Percentiles rank a stretch among this genome's conserved stretches.
phyloP scores from a whole-genome alignment of 1,140 invertebrate species.

The Maconellicoccus hirsutus region DNA sequence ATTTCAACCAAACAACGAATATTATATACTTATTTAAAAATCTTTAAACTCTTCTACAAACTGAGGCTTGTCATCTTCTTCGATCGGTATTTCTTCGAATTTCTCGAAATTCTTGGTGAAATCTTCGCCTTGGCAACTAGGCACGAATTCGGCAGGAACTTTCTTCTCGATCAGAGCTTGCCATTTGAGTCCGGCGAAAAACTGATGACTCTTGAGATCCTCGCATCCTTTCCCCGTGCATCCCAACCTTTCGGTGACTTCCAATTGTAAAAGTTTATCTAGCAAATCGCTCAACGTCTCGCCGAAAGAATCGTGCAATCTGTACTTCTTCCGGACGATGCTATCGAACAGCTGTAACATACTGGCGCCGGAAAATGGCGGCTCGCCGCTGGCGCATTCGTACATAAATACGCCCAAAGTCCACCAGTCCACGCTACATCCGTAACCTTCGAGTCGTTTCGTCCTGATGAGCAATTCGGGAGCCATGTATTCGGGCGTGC shows the following conservation, averaged over 20 bases:
- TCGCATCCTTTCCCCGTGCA: background rate
- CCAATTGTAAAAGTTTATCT: background rate
- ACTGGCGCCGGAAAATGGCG: background rate
- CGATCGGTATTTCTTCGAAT: background rate
- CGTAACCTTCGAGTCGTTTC: slow-evolving; percentile 55
- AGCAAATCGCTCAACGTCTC: background rate
- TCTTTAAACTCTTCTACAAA: background rate
- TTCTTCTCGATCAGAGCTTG: background rate
- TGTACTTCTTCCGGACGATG: background rate
- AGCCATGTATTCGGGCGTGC: slow-evolving; percentile 82
- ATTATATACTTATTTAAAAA: background rate
- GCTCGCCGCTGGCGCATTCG: background rate
- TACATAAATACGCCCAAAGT: slow-evolving; percentile 50
- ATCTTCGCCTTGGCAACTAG: background rate
- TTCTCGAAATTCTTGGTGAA: background rate
- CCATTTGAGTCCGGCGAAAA: background rate
- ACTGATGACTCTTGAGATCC: background rate
- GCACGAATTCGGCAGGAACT: background rate
- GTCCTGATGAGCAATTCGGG: slow-evolving; percentile 83
- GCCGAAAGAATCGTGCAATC: background rate
- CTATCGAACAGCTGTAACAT: background rate
- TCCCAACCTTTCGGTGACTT: background rate
- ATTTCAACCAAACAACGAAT: too few species aligned
- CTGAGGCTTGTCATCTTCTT: background rate
- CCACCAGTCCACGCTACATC: slow-evolving; percentile 90